A percentile compares a stretch with the other conserved stretches of the same genome.
Conservation (phyloP, 2,797 vertebrate genomes). For the Knipowitschia caucasica region DNA sequence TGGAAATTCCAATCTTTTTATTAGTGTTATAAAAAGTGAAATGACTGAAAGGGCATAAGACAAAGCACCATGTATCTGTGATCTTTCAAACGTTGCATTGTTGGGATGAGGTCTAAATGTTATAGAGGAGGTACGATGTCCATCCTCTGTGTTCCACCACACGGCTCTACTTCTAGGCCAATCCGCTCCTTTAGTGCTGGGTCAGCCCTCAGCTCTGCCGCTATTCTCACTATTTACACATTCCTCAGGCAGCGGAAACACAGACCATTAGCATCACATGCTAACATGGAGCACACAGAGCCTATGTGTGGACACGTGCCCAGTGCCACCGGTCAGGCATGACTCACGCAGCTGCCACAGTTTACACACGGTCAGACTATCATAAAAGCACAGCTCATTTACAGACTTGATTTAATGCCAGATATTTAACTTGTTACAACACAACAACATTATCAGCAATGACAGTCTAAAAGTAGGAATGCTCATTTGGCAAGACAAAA, state of each 20-base stretch:
- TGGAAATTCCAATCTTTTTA: no score
- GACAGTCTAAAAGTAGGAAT: constrained; percentile 27
- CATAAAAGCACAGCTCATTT: not conserved
- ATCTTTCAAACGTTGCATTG: no score
- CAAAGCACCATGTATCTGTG: no score
- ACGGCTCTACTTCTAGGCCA: constrained; percentile 38
- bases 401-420: constrained; percentile 12
- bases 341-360: not conserved
- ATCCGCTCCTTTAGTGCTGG: constrained; percentile 43
- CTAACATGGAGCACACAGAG: constrained; percentile 13
- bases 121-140: no score
- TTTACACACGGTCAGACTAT: constrained; percentile 9
- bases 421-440: constrained; percentile 37
- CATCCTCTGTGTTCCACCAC: no score
- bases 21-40: no score
- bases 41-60: no score
- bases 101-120: no score
- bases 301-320: constrained; percentile 21
- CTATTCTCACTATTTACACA: constrained; percentile 51
- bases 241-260: constrained; percentile 57
- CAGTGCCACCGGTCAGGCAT: constrained; percentile 27
- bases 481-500: constrained; percentile 42
- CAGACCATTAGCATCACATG: no score
- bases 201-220: constrained; percentile 48
- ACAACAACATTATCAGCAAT: constrained; percentile 20